Base-by-base conservation (phyloP, 2,113 vertebrate species). In the Saguinus midas region DNA sequence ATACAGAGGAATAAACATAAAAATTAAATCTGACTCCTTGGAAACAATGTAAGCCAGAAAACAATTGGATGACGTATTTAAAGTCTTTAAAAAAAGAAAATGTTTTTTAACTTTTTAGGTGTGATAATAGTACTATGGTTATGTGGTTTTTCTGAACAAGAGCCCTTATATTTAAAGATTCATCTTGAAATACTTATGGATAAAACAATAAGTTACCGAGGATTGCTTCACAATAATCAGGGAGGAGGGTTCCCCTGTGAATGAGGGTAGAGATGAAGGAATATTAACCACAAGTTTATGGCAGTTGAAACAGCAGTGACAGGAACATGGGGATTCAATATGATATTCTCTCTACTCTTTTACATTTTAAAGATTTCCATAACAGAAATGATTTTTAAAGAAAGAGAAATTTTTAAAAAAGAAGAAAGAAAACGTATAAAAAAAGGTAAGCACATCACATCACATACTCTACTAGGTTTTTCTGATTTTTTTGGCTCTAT, bases 71-170 rank as follows among this genome's bases (percentile, higher is more conserved):
- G 13, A 66, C 8, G 61, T 61, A 45, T 86, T 93, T 72, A 76
- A 96, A 96, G 64, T 76, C 64, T 32, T 27, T 92, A 50, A 78
- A 88, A 95, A 29, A 78, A 55, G 17, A 66, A 70, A 79, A 43
- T 29, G 35, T 79, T 96, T 96, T 79, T 87, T 64, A 86, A 89
- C 21, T 64, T 35, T 61, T 79, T 72, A 72, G 66, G 55, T 58
- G 10, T 82, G 45, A 86, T 27, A 68, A 58, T 27, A 6, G 32
- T 58, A 58, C 3, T 50, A 29, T 85, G 18, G 16, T 61, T 40
- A 32, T 58, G 27, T 29, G 11, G 18, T 50, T 66, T 79, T 84
- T 35, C 40, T 70, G 57, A n/a, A 37, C 29, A 68, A n/a, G 9
- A 52, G 4, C 35, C 6, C 21, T 87, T 48, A 40, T 61, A 84